phyloP scores from a whole-genome alignment of 1,140 invertebrate genomes.

The Caenorhabditis remanei region DNA sequence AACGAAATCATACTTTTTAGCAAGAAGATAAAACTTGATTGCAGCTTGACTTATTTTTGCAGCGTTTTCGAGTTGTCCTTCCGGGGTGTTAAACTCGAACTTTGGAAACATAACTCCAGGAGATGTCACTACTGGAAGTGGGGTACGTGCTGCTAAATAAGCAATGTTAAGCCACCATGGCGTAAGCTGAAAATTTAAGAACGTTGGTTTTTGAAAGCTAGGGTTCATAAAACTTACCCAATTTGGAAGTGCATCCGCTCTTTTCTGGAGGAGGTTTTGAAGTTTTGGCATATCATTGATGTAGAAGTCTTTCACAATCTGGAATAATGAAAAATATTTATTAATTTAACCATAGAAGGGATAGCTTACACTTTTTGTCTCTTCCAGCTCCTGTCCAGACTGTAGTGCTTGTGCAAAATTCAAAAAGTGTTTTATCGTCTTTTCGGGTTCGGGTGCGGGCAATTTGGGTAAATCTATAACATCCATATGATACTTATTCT shows the following conservation, averaged over 20 bases:
- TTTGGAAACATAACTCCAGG: slow-evolving; percentile 74
- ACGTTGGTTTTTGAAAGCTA: not conserved
- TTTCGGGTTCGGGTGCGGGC: slow-evolving; percentile 53
- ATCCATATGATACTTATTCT: not conserved
- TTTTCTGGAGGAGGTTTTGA: slow-evolving; percentile 68
- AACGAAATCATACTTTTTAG: slow-evolving; percentile 67
- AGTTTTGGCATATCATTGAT: slow-evolving; percentile 69
- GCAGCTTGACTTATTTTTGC: slow-evolving; percentile 74
- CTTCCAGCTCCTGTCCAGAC: slow-evolving; percentile 53
- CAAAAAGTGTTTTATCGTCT: slow-evolving; percentile 60
- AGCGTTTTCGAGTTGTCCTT: slow-evolving; percentile 73
- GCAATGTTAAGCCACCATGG: slow-evolving; percentile 77
- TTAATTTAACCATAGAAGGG: not conserved
- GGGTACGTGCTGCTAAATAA: slow-evolving; percentile 71
- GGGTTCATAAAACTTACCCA: slow-evolving; percentile 68
- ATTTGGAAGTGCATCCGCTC: slow-evolving; percentile 72
- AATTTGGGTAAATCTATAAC: slow-evolving; percentile 53
- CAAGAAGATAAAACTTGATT: slow-evolving; percentile 70
- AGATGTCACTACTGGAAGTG: slow-evolving; percentile 74
- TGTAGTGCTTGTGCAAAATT: slow-evolving; percentile 59
- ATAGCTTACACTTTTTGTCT: slow-evolving; percentile 51
- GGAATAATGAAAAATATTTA: not conserved
- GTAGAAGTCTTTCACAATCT: slow-evolving; percentile 67
- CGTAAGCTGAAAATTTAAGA: slow-evolving; percentile 69
- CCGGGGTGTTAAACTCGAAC: slow-evolving; percentile 67